Evolutionary conservation across 1,140 invertebrate species (phyloP), one percentile per base, ranked within the genome.

Genomic region (Leguminivora glycinivorella): DNA sequence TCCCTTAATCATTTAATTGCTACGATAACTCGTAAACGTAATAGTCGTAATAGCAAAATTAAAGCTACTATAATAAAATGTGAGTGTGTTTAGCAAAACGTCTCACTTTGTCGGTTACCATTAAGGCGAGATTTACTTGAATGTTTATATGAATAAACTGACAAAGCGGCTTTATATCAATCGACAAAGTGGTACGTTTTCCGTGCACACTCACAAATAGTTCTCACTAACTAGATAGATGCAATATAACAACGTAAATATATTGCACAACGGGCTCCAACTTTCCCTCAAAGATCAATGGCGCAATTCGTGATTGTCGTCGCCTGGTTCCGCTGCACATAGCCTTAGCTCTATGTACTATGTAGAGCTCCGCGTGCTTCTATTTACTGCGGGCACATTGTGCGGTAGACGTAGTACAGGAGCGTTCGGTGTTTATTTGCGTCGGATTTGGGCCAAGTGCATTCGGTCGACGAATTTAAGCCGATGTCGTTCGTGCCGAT

Each of bases 361-460:
- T 67, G 38, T 63, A 47, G 43, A 38, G 40, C 56, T 26, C 70
- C 69, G 52, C 68, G 70, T 75, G 67, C 72, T 72, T 70, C 47
- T 79, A 71, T 75, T 75, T 76, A 75, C 72, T 71, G 72, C 68
- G 69, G 71, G 58, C 68, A 70, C 68, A 73, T 72, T 67, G 17
- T 67, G 58, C 58, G 26, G 58, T 63, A 63, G 76, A 73, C 75
- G 67, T 67, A 75, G 58, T 43, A 74, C 77, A 72, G 72, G 69
- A 76, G 74, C 71, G 69, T 78, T 77, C 76, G 74, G 75, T 81
- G 81, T 82, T 84, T 81, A 78, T 84, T 79, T 79, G 74, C 67
- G 73, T 73, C 74, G 73, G 81, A 84, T 83, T 81, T 81, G 75
- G 82, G 82, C 81, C 82, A 84, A 84, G 82, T 84, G 80, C 81